Base-by-base conservation (phyloP, 2,113 vertebrate species). In the Pteronura brasiliensis region DNA sequence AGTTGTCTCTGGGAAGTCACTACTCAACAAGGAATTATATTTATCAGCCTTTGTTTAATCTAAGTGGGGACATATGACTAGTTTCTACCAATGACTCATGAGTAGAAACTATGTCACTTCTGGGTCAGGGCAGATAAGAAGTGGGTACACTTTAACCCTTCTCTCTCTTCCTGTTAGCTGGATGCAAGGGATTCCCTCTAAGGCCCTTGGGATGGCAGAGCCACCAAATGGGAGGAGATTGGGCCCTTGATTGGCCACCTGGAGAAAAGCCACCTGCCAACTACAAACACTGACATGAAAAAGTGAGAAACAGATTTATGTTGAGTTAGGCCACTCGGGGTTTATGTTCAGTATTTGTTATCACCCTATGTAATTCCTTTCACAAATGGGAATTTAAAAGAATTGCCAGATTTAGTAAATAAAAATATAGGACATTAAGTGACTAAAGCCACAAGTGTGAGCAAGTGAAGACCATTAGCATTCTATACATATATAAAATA, bases 351-450 rank as follows among this genome's bases (percentile, higher is more conserved):
- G 31, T 23, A 67, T 7, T 8, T 84, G 12, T 27, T 1, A 20
- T 61, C 52, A 72, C 47, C 39, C 8, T 63, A 47, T 7, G 7
- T 31, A 47, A 49, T 81, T 92, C 18, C 49, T 86, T 79, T 92
- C 71, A 77, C 3, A 76, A 57, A n/a, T 49, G 42, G 34, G 44
- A 88, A 77, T 91, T 85, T 49, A 71, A 34, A 42, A 39, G 27
- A 4, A 2, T 71, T 57, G 25, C 52, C 31, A 71, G 42, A 77
- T 63, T 80, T 65, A 52, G 59, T 23, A 83, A 85, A 36, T 72
- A 82, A 95, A 93, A 90, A 42, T 65, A 52, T 7, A 79, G 25
- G 13, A 88, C 36, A 82, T 91, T 96, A 95, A 90, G 31, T 88
- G 6, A 83, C 44, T 72, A 86, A 93, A 96, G 76, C 4, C 42